Evolutionary conservation across 2,113 vertebrate genomes (phyloP).

Genomic region (Pseudorectes ferrugineus): DNA sequence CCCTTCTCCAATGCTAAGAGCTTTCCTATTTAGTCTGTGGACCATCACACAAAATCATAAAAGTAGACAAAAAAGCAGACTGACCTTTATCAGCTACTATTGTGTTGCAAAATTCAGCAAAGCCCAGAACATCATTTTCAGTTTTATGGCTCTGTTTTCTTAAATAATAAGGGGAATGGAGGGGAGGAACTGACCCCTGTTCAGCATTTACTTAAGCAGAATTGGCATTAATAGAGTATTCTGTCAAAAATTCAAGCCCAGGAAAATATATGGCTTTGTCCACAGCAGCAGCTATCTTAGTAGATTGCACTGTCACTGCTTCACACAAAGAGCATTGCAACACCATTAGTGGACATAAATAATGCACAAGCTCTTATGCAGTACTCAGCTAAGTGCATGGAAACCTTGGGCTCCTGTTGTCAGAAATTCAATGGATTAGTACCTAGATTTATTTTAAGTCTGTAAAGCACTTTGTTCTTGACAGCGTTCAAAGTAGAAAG

Average conservation of each 20-base stretch:
- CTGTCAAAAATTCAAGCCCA: slow-evolving; percentile 84
- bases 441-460: slow-evolving; percentile 98
- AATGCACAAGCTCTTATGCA: slow-evolving; percentile 93
- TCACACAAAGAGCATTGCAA: slow-evolving; percentile 88
- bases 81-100: slow-evolving; percentile 72
- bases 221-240: slow-evolving; percentile 93
- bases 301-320: slow-evolving; percentile 90
- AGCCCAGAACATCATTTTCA: slow-evolving; percentile 73
- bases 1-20: slow-evolving; percentile 65
- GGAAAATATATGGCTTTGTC: slow-evolving; percentile 93
- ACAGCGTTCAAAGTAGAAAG: slow-evolving; percentile 87
- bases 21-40: slow-evolving; percentile 71
- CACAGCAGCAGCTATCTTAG: slow-evolving; percentile 91
- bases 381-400: slow-evolving; percentile 97
- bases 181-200: slow-evolving; percentile 79
- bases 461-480: slow-evolving; percentile 90
- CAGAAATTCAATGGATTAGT: slow-evolving; percentile 98
- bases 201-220: slow-evolving; percentile 89
- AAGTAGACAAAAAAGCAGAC: slow-evolving; percentile 71
- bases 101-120: slow-evolving; percentile 73
- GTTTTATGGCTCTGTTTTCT: slow-evolving; percentile 75
- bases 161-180: slow-evolving; percentile 71
- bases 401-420: slow-evolving; percentile 96
- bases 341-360: slow-evolving; percentile 99
- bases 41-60: slow-evolving; percentile 74